phyloP scores from a whole-genome alignment of 2,113 vertebrate species.

The Esox niger region DNA sequence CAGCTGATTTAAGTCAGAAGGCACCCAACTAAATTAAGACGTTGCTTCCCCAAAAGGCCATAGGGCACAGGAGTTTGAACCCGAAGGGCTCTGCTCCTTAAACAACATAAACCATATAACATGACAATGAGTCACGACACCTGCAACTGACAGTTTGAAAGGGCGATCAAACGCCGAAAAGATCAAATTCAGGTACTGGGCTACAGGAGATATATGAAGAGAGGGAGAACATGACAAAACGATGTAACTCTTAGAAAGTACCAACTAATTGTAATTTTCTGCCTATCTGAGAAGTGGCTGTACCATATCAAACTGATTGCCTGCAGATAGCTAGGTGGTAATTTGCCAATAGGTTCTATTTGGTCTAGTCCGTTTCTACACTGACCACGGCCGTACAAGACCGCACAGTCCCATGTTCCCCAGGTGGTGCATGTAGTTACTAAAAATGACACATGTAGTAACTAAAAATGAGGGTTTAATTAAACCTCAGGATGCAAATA shows the following conservation, averaged over 20 bases:
- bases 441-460: background rate
- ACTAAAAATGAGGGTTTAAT: constrained; percentile 1
- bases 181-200: background rate
- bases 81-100: background rate
- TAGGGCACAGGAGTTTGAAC: background rate
- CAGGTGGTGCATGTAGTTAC: background rate
- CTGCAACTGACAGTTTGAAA: constrained; percentile 2
- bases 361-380: background rate
- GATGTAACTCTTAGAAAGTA: constrained; percentile 13
- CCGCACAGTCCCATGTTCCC: background rate
- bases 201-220: background rate
- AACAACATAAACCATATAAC: background rate
- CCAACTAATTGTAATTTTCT: constrained; percentile 40
- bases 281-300: constrained; percentile 8
- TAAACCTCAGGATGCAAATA: background rate
- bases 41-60: background rate
- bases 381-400: background rate
- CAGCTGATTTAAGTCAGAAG: constrained; percentile 3
- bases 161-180: constrained; percentile 18
- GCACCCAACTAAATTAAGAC: background rate
- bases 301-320: constrained; percentile 41
- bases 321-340: constrained; percentile 18
- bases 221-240: background rate
- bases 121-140: background rate
- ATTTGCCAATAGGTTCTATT: constrained; percentile 25